Evolutionary conservation across 1,140 invertebrate species (phyloP), one percentile per base, ranked within the genome.

Genomic region (Euwallacea similis): DNA sequence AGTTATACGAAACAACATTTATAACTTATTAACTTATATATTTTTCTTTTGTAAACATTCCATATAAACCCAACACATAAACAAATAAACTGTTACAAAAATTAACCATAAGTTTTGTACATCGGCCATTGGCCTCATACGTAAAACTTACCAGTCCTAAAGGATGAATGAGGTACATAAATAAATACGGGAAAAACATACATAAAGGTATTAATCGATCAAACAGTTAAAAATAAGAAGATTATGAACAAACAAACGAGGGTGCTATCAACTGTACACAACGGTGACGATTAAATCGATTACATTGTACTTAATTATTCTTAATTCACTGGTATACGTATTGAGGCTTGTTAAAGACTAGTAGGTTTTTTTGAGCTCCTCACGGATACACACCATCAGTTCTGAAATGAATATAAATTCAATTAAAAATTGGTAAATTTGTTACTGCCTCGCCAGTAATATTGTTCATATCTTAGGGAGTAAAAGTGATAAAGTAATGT

Each of bases 51-150:
- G 78, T 80, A 80, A 80, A 80, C 80, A 81, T 76, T 81, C 80
- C 80, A 78, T 77, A 80, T 79, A 81, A 81, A 80, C 80, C 79
- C 80, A 80, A 81, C 80, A 81, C 80, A 80, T 79, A 75, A 77
- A 80, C 77, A 74, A 80, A 80, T 78, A 76, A 78, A 75, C 73
- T 76, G 71, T 75, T 78, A 76, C 73, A 75, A 77, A 75, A 73
- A n/a, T 71, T 74, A 73, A 66, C 47, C 68, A 71, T 74, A 75
- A 64, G 58, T 69, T 76, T 78, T 78, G 74, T 78, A 79, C 75
- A 79, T 74, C 68, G 73, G 62, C 58, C 61, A 56, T 63, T 54
- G 62, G 44, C 16, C 13, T 11, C 13, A 16, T 15, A 13, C 21
- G 56, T 21, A 13, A 33, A 16, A 16, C 21, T 13, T 10, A 59